These are phyloP conservation scores for Ariolimax columbianus DNA, from an alignment of 2,888 invertebrate genomes.

Conservation along the genomic window DNA sequence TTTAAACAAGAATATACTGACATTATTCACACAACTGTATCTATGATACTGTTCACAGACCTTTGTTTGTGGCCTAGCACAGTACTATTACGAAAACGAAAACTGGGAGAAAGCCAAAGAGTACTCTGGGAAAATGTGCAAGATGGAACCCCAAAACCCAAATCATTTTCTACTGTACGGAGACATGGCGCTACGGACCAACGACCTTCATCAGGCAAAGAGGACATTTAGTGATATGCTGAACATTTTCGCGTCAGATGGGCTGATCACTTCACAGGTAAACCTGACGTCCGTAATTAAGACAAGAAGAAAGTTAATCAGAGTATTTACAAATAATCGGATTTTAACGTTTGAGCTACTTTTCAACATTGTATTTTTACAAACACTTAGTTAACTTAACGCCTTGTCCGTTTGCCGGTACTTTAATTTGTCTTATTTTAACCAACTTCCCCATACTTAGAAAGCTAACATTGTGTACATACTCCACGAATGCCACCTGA, in stretches of 20 bases:
- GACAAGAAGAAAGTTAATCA: too few species aligned
- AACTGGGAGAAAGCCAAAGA: slow-evolving; percentile 22
- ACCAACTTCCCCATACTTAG: too few species aligned
- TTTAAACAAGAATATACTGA: too few species aligned
- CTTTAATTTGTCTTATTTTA: too few species aligned
- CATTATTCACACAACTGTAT: background rate
- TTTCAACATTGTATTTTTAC: too few species aligned
- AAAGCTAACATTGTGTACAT: too few species aligned
- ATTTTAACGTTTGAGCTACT: too few species aligned
- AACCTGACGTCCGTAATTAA: background rate
- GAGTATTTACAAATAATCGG: too few species aligned
- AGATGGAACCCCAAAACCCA: slow-evolving; percentile 22
- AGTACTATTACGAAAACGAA: slow-evolving; percentile 9
- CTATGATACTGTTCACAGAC: slow-evolving; percentile 1
- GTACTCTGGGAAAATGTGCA: background rate
- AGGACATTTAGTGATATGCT: background rate
- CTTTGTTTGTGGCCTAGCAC: slow-evolving; percentile 23
- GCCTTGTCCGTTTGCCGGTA: too few species aligned
- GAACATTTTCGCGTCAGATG: background rate
- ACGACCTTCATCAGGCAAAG: slow-evolving; percentile 13
- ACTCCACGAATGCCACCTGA: too few species aligned
- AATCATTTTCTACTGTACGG: slow-evolving; percentile 29
- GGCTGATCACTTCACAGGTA: background rate
- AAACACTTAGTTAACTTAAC: too few species aligned
- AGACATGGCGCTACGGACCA: background rate